Evolutionary conservation across 2,888 invertebrate genomes (phyloP), one percentile per base, ranked within the genome.

Genomic region (Oxystoma pomonae): DNA sequence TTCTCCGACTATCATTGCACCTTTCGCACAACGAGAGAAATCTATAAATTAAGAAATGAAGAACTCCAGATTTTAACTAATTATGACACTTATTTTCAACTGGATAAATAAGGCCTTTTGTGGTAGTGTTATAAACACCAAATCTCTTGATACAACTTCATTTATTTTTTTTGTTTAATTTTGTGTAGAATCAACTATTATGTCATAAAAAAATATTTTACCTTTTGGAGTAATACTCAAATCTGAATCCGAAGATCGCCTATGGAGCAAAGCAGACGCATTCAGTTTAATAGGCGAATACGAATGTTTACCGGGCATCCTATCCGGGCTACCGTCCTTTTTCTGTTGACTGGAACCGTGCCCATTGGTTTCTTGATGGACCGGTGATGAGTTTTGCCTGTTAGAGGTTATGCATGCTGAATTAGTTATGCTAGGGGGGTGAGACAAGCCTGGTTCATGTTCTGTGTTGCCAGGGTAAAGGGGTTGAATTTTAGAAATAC

Each of bases 201-300:
- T n/a, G n/a, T n/a, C n/a, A n/a, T n/a, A n/a, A n/a, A n/a, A n/a
- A 12, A n/a, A 50, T 9, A 35, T 17, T 77, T 81, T 82, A 96
- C 96, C 95, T 90, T 94, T 96, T 2, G 95, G 94, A 12, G 95
- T 94, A 58, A 94, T 88, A 82, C 92, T 95, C 70, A 95, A 83
- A 81, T 97, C 97, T 0, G 96, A 96, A 80, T 96, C 97, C 1
- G 96, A 96, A 1, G 95, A 95, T 70, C 96, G 83, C 60, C 95
- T 84, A 75, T 90, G 80, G 85, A 74, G 57, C n/a, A 66, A 57
- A 20, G 65, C 49, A 57, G 64, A 61, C 18, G 62, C 58, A 51
- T 60, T 66, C 50, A 59, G 55, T 63, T 59, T 68, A 1, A 60
- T 49, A 9, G 68, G 66, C 5, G 68, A 68, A 21, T 68, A 57